Evolutionary conservation across 2,888 invertebrate species (phyloP), one percentile per base, ranked within the genome.

Genomic region (Drosophila sordidapex): DNA sequence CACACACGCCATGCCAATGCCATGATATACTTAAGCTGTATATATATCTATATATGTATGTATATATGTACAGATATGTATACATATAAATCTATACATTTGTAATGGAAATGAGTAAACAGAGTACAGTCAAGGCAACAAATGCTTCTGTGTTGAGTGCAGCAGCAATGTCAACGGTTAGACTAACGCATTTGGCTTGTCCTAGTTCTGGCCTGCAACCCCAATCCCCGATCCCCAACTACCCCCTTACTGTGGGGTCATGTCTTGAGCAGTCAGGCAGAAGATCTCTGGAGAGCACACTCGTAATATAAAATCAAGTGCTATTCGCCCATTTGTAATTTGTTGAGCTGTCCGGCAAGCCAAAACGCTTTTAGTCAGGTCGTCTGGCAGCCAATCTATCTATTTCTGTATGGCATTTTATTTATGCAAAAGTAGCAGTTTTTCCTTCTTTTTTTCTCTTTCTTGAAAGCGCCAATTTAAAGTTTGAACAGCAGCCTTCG

Each of bases 401-500:
- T 83, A 83, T 76, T 71, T 75, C 67, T 79, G 67, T 75, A 67
- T 81, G 65, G 51, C 66, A 76, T 85, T 87, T 87, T 78, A 76
- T 89, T 87, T 84, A 89, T 86, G 89, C 85, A 87, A 67, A 87
- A 83, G 84, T 71, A 76, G 77, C 80, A 83, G 46, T 46, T 46
- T 46, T 25, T 21, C 11, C 21, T 35, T 35, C 1, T 13, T 6
- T 21, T 43, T 43, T 40, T 74, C 83, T 85, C 82, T 79, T 71
- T 52, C 43, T 57, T 53, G 57, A 72, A 69, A 79, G 73, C 58
- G 60, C 72, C 79, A 76, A 82, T 81, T 81, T 82, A 79, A 81
- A 82, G 76, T 82, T 81, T 57, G 46, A 58, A n/a, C 36, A 43
- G 46, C 58, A 76, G 63, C 64, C 66, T 70, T 66, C 66, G 54